Base-by-base conservation (phyloP, 2,888 invertebrate species). In the Archaeoteleia sp. region DNA sequence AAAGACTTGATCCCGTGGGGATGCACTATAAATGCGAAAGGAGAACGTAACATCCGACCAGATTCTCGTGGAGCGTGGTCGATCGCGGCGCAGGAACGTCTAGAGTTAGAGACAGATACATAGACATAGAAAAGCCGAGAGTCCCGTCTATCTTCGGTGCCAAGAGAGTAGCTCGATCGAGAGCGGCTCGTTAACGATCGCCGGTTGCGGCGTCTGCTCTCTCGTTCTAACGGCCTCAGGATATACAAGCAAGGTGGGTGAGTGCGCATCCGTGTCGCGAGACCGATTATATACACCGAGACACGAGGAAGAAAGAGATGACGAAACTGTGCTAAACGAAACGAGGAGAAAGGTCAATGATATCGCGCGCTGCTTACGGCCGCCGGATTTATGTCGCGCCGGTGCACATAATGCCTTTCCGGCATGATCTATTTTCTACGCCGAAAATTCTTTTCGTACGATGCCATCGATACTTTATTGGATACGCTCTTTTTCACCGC, bases 21-120 rank as follows among this genome's bases (percentile, higher is more conserved):
- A 70, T 73, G 70, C 65, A 67, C 73, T 70, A 73, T 73, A 73
- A 72, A 72, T 70, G 71, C 61, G 70, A 65, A 73, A 72, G 73
- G 68, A 66, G 69, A 73, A 68, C 63, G 68, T 63, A 43, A 45
- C 54, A 51, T 67, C 61, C 51, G 65, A 54, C 55, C 71, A 73
- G 73, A 73, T 72, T 51, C 62, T 43, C 65, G 46, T 61, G 29
- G 57, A 67, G 58, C 66, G 66, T 48, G 54, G 66, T 67, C 68
- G 69, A 62, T 68, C 68, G 69, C 63, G 69, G n/a, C 63, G 68
- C 43, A 62, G 53, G 54, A 62, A 58, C 43, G 43, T 27, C 57
- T n/a, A n/a, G n/a, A n/a, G n/a, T n/a, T n/a, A n/a, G n/a, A n/a
- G n/a, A n/a, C n/a, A n/a, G n/a, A n/a, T n/a, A n/a, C n/a, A n/a